Base-by-base conservation (phyloP, 2,888 invertebrate genomes). In the Ornithoptera priamus region DNA sequence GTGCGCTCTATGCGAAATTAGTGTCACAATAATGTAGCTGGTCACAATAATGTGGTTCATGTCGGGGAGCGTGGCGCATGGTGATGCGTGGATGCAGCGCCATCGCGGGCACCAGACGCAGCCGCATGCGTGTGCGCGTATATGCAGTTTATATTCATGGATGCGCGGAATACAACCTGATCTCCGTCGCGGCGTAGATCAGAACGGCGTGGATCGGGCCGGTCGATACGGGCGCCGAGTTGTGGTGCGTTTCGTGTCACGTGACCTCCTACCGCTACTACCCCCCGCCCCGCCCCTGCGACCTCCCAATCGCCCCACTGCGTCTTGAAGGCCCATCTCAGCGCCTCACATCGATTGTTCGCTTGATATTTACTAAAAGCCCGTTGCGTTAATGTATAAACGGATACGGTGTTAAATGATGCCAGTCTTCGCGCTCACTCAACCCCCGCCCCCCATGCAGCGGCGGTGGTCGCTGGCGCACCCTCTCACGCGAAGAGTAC, bases 161-260 rank as follows among this genome's bases (percentile, higher is more conserved):
- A 12, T 42, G 42, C 42, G 42, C 42, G 42, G 42, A 42, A 42
- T 42, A 83, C 81, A 83, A 87, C 77, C 77, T 81, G 89, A 87
- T 89, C 86, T 88, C 88, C 85, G 85, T 81, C 82, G 71, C 85
- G 81, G 83, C 82, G 85, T 85, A 82, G 88, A 89, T 81, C 85
- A 89, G 90, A 90, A 90, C 86, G 90, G 89, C 42, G 10, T 42
- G 10, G 42, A 42, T 90, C 90, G 90, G 89, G 86, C 84, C 89
- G 91, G 91, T 92, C 92, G 92, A 91, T 92, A 92, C 87, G 80
- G 81, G 77, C 81, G 82, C 80, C 87, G 91, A 91, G 88, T 90
- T 92, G 91, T 91, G 91, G 91, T 85, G 79, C 87, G 76, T 83
- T 84, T 84, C 76, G 82, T 79, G 83, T 84, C 85, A 78, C 83